Conservation (phyloP, 2,888 invertebrate species). For the Apotomis capreana region DNA sequence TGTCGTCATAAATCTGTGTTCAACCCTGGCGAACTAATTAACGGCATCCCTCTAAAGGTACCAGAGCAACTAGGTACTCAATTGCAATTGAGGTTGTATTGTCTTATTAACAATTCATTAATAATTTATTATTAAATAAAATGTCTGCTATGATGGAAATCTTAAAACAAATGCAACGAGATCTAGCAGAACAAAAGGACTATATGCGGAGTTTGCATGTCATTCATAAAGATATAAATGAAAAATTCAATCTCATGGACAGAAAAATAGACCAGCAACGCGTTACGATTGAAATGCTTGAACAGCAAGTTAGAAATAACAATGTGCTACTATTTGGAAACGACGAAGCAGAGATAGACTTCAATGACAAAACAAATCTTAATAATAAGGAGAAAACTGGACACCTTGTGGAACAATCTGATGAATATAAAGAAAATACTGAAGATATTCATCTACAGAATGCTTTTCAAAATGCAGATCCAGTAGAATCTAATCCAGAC, state of each 20-base stretch:
- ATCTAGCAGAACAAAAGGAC: background rate
- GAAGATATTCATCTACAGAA: background rate
- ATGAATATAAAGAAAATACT: background rate
- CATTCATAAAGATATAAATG: background rate
- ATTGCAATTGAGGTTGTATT: no score
- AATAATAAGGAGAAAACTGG: background rate
- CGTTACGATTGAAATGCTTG: slow-evolving; percentile 3
- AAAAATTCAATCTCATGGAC: background rate
- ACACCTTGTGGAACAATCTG: background rate
- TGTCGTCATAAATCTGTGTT: no score
- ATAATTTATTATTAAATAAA: no score
- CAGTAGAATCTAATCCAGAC: background rate
- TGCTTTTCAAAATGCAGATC: background rate
- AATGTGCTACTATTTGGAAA: slow-evolving; percentile 1
- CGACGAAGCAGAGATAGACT: background rate
- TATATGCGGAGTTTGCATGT: background rate
- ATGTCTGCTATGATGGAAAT: background rate
- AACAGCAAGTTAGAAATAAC: background rate
- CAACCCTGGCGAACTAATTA: no score
- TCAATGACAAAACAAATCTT: background rate
- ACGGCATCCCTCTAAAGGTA: no score
- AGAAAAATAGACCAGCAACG: background rate
- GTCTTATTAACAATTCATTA: no score
- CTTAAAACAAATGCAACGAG: background rate
- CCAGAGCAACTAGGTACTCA: no score